Evolutionary conservation across 1,140 invertebrate species (phyloP).

Genomic region (Paralvinella palmiformis): DNA sequence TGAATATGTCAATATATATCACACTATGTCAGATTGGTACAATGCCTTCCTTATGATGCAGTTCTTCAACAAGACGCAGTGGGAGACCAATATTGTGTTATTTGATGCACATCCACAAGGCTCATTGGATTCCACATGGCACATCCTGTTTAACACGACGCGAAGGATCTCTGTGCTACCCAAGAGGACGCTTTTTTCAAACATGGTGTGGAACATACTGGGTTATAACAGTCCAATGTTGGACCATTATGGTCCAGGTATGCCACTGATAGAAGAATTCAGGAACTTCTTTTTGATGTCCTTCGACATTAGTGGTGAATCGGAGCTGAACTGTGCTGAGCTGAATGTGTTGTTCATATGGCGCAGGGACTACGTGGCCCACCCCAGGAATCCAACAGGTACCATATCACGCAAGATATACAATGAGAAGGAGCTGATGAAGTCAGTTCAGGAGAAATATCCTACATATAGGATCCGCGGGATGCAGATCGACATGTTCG

Average conservation of each 20-base stretch:
- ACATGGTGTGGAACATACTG: constrained; percentile 36
- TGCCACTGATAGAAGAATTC: constrained; percentile 40
- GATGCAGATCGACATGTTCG: constrained; percentile 36
- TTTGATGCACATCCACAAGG: constrained; percentile 39
- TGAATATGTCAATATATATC: constrained; percentile 47
- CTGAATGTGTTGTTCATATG: constrained; percentile 37
- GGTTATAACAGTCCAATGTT: constrained; percentile 41
- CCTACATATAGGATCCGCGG: constrained; percentile 20
- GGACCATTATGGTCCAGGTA: constrained; percentile 18
- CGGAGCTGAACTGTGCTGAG: constrained; percentile 26
- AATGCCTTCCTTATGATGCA: constrained; percentile 41
- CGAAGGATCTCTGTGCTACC: constrained; percentile 13
- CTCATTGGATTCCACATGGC: constrained; percentile 35
- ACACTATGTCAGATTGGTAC: constrained; percentile 43
- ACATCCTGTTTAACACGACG: constrained; percentile 29
- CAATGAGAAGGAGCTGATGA: constrained; percentile 35
- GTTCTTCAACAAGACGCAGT: constrained; percentile 28
- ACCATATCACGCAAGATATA: constrained; percentile 33
- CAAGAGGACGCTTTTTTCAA: constrained; percentile 20
- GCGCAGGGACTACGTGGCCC: constrained; percentile 38
- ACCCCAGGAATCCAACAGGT: constrained; percentile 36
- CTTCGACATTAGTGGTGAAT: constrained; percentile 15
- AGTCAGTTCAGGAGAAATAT: constrained; percentile 7
- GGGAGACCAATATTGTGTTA: constrained; percentile 31
- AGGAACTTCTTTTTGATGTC: constrained; percentile 34